phyloP scores from a whole-genome alignment of 2,113 vertebrate genomes.

The Colossoma macropomum region DNA sequence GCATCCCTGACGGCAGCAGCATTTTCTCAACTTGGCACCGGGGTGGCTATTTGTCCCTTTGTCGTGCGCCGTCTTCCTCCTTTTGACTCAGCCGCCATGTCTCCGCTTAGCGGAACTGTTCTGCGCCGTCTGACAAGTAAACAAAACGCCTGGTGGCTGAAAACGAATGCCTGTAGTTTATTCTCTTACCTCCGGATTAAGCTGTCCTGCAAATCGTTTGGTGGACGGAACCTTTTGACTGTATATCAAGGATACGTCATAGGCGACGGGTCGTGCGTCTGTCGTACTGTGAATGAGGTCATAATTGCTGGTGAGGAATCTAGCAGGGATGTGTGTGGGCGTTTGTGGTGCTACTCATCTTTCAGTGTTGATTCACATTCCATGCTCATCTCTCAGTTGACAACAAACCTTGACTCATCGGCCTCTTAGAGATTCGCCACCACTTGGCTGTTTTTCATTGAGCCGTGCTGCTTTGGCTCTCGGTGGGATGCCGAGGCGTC shows the following conservation, averaged over 20 bases:
- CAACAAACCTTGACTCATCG: background rate
- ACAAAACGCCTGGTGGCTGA: slow-evolving; percentile 27
- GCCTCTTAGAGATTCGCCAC: background rate
- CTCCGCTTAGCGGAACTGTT: slow-evolving; percentile 42
- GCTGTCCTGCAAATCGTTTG: background rate
- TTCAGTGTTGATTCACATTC: background rate
- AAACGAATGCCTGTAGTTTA: slow-evolving; percentile 1
- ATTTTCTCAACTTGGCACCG: slow-evolving; percentile 29
- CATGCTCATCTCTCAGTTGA: background rate
- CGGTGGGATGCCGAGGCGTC: background rate
- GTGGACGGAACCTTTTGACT: background rate
- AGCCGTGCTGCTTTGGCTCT: background rate
- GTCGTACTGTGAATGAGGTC: background rate
- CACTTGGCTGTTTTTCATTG: background rate
- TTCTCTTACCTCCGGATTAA: background rate
- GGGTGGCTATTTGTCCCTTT: slow-evolving; percentile 34
- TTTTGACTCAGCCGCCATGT: slow-evolving; percentile 24
- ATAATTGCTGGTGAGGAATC: background rate
- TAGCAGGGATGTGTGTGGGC: background rate
- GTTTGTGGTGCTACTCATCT: background rate
- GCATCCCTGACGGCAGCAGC: slow-evolving; percentile 44
- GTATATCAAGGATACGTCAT: background rate
- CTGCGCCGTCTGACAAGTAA: slow-evolving; percentile 9
- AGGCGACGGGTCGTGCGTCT: background rate
- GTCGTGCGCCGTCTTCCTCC: slow-evolving; percentile 1